A percentile compares a stretch with the other conserved stretches of the same genome.
These are phyloP conservation scores for Epinephelus cyanopodus DNA, from an alignment of 2,113 vertebrate species.

Conservation along the genomic window DNA sequence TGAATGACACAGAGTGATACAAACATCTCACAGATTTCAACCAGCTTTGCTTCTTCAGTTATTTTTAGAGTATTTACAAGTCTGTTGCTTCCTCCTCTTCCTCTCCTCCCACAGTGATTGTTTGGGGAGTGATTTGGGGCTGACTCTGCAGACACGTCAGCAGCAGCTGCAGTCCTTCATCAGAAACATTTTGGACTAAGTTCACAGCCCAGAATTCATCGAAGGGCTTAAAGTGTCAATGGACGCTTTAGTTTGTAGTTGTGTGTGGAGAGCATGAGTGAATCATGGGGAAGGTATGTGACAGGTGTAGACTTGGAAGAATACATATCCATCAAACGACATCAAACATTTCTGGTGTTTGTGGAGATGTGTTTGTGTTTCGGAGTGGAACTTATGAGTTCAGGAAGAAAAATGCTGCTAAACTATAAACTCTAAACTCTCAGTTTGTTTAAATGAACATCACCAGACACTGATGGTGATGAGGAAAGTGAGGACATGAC, in stretches of 20 bases:
- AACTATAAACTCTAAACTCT: no score
- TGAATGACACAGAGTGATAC: no score
- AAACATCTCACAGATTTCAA: not conserved
- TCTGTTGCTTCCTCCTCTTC: not conserved
- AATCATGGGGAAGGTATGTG: not conserved
- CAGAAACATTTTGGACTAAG: not conserved
- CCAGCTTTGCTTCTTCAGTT: not conserved
- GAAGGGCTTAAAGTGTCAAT: not conserved
- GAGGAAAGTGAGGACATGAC: no score
- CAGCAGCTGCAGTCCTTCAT: not conserved
- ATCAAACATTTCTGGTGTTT: not conserved
- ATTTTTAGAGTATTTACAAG: not conserved
- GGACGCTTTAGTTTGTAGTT: not conserved
- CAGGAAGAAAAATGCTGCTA: no score
- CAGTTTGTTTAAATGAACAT: no score
- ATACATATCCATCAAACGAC: not conserved
- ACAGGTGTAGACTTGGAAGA: not conserved
- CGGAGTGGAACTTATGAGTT: no score
- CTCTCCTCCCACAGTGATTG: not conserved
- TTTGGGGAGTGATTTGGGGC: not conserved
- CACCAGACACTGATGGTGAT: no score
- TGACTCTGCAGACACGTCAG: not conserved
- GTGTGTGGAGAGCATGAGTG: not conserved
- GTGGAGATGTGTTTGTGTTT: not conserved
- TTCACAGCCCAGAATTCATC: not conserved